Conservation (phyloP, 2,797 vertebrate species). For the Anabacerthia variegaticeps region DNA sequence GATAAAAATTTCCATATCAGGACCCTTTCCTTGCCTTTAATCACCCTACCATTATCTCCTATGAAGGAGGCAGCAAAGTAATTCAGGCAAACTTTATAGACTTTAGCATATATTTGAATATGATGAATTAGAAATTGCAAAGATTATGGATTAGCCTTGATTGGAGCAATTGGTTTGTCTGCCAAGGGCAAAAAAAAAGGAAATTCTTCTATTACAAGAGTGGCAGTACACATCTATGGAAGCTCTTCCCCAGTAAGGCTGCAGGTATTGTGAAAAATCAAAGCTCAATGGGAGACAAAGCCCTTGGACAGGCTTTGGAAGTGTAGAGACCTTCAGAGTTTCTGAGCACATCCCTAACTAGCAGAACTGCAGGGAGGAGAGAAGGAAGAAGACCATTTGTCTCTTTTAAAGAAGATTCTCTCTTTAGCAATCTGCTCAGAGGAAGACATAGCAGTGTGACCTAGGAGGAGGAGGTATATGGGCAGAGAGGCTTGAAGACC, state of each 20-base stretch:
- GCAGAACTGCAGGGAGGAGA: background rate
- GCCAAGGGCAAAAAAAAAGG: background rate
- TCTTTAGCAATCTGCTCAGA: background rate
- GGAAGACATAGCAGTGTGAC: background rate
- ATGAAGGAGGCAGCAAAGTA: background rate
- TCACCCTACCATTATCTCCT: background rate
- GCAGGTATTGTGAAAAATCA: background rate
- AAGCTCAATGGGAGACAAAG: background rate
- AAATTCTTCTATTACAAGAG: background rate
- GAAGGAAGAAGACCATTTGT: background rate
- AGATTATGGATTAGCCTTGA: background rate
- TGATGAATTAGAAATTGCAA: background rate
- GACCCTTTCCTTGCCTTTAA: background rate
- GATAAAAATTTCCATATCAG: background rate
- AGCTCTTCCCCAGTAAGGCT: background rate
- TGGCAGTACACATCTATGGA: rapidly evolving
- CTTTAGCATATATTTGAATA: background rate
- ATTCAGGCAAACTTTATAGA: background rate
- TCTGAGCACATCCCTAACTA: background rate
- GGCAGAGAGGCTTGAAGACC: background rate
- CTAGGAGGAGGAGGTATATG: background rate
- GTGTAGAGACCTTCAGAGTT: background rate
- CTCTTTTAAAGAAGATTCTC: background rate
- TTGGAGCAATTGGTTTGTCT: background rate
- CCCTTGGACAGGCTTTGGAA: background rate